A percentile compares a stretch with the other conserved stretches of the same genome.
phyloP scores from a whole-genome alignment of 1,140 invertebrate species.

The Diploscapter pachys region DNA sequence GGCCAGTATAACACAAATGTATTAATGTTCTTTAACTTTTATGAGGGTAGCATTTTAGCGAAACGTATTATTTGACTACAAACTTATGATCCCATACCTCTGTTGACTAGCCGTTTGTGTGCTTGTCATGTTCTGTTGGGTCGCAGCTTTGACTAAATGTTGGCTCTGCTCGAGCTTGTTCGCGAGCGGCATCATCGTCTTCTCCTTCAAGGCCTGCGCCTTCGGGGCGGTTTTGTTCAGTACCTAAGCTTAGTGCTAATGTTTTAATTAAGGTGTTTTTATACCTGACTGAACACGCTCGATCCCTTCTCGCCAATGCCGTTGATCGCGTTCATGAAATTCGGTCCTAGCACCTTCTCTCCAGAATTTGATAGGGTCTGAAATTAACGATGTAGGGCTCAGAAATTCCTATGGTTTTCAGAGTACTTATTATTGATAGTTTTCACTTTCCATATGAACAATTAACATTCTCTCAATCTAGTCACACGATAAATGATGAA shows the following conservation, averaged over 20 bases:
- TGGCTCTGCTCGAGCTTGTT: constrained; percentile 53
- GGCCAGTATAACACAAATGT: background rate
- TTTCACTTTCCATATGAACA: too few species aligned
- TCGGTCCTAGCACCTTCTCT: constrained; percentile 53
- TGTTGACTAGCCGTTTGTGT: constrained; percentile 43
- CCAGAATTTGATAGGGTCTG: constrained; percentile 37
- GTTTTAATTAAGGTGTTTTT: too few species aligned
- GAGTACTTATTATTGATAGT: too few species aligned
- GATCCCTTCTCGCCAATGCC: constrained; percentile 58
- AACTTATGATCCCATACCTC: constrained; percentile 19
- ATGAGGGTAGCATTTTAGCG: background rate
- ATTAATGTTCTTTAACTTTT: background rate
- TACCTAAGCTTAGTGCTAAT: constrained; percentile 17
- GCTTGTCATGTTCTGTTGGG: constrained; percentile 14
- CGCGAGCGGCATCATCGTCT: constrained; percentile 54
- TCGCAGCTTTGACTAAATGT: constrained; percentile 39
- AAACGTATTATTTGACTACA: too few species aligned
- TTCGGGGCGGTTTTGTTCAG: constrained; percentile 57
- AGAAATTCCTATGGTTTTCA: too few species aligned
- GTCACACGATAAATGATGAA: too few species aligned
- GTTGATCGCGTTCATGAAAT: constrained; percentile 54
- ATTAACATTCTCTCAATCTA: too few species aligned
- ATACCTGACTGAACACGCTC: constrained; percentile 44
- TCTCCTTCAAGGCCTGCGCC: constrained; percentile 56
- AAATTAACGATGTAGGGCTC: too few species aligned